A percentile compares a stretch with the other conserved stretches of the same genome.
Evolutionary conservation across 2,113 vertebrate genomes (phyloP).

Genomic region (Heliornis fulica): DNA sequence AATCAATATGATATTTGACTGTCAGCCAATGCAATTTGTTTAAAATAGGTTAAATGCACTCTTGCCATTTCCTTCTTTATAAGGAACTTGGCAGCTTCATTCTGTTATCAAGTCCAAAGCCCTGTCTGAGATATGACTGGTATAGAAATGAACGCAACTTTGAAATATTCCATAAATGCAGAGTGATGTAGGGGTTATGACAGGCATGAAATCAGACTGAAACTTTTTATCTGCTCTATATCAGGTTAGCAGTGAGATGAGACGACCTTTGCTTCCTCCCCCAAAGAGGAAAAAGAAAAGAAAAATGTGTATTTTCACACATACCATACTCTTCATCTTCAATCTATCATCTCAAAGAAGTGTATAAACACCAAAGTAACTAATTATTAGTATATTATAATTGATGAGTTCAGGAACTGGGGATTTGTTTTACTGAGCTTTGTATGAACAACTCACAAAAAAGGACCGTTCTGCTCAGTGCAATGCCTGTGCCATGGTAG

Average conservation of each 20-base stretch:
- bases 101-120: conserved; percentile 32
- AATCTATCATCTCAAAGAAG: neutral
- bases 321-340: neutral
- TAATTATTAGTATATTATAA: neutral
- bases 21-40: conserved; percentile 55
- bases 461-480: rapidly evolving
- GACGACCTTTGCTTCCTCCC: neutral
- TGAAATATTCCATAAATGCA: conserved; percentile 57
- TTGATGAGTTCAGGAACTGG: neutral
- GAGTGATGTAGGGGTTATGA: conserved; percentile 19
- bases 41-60: conserved; percentile 48
- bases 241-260: neutral
- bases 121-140: neutral
- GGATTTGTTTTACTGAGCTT: neutral
- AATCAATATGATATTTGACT: conserved; percentile 66
- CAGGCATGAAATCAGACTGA: conserved; percentile 55
- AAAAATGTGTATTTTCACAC: neutral
- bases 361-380: neutral
- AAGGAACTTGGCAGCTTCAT: conserved; percentile 29
- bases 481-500: too few relatives aligned
- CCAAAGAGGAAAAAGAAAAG: neutral
- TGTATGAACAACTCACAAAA: neutral
- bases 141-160: conserved; percentile 33
- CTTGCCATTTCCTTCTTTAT: conserved; percentile 35
- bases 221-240: conserved; percentile 42